Conservation (phyloP, 2,113 vertebrate genomes). For the Spermophilus dauricus region DNA sequence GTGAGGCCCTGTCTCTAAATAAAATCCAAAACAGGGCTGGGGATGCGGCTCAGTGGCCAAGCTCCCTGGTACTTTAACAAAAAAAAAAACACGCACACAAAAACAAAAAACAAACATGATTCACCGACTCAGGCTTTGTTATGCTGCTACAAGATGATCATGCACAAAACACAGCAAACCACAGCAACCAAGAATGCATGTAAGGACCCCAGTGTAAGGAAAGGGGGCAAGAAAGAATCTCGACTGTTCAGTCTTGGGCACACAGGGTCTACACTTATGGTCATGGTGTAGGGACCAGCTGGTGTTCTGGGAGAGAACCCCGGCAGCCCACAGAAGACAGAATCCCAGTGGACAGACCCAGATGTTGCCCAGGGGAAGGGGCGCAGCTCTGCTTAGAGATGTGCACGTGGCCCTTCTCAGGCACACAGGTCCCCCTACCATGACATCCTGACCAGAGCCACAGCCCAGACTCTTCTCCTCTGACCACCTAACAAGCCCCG, state of each 20-base stretch:
- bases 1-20: too few species aligned
- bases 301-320: not conserved
- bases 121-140: not conserved
- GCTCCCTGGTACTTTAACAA: too few species aligned
- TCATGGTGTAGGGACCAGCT: fast-evolving
- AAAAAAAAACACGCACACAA: too few species aligned
- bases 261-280: too few species aligned
- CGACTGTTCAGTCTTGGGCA: fast-evolving
- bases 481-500: too few species aligned
- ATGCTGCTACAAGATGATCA: not conserved
- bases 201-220: fast-evolving
- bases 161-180: not conserved
- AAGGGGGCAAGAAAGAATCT: not conserved
- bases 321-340: too few species aligned
- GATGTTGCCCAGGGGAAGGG: not conserved
- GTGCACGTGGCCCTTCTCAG: fast-evolving
- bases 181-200: not conserved
- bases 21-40: too few species aligned
- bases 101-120: too few species aligned
- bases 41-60: too few species aligned
- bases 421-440: too few species aligned
- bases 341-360: too few species aligned
- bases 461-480: fast-evolving
- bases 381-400: too few species aligned
- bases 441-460: not conserved